These are phyloP conservation scores for Chionodraco myersi DNA, from an alignment of 2,113 vertebrate species.

Conservation along the genomic window DNA sequence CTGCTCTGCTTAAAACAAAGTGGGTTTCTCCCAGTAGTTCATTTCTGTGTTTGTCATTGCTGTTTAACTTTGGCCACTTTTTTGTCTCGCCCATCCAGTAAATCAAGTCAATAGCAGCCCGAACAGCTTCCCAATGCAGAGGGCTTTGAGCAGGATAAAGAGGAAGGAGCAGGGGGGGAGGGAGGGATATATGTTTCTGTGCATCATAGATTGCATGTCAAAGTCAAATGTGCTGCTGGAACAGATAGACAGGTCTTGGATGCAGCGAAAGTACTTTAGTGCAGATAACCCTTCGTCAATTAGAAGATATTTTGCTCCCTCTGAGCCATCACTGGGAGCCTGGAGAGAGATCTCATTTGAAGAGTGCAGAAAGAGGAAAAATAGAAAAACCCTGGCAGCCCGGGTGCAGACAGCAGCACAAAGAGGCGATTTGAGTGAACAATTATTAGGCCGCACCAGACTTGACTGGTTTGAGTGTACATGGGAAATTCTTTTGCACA, in stretches of 20 bases:
- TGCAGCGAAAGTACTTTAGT: conserved; percentile 11
- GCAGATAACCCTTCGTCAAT: conserved; percentile 33
- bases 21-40: conserved; percentile 25
- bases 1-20: conserved; percentile 42
- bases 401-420: conserved; percentile 68
- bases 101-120: conserved; percentile 45
- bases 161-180: conserved; percentile 24
- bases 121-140: conserved; percentile 29
- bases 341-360: conserved; percentile 38
- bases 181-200: conserved; percentile 36
- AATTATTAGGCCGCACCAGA: conserved; percentile 74
- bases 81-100: conserved; percentile 31
- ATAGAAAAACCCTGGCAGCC: conserved; percentile 40
- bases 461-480: conserved; percentile 68
- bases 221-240: conserved; percentile 39
- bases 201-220: conserved; percentile 38
- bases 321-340: conserved; percentile 9
- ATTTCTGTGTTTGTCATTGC: conserved; percentile 37
- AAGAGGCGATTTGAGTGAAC: conserved; percentile 75
- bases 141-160: conserved; percentile 39
- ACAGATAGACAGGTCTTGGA: conserved; percentile 23
- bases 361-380: conserved; percentile 28
- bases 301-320: conserved; percentile 29
- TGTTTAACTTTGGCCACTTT: conserved; percentile 51
- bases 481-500: conserved; percentile 72